Evolutionary conservation across 2,888 invertebrate species (phyloP), one percentile per base, ranked within the genome.

Genomic region (Synanthedon vespiformis): DNA sequence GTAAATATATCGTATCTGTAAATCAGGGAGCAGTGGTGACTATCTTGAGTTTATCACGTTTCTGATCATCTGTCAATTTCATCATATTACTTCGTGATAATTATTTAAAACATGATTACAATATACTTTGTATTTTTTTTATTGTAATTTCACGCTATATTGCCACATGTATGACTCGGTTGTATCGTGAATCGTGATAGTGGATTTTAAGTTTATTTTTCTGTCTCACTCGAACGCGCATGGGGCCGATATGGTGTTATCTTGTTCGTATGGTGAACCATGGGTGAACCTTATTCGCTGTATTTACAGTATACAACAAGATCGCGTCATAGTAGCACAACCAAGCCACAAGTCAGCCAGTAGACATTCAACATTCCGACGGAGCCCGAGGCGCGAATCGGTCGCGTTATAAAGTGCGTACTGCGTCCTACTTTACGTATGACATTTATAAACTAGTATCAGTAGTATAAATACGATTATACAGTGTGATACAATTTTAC

Each of bases 331-430:
- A 10, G 44, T n/a, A 44, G 44, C 44, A 22, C 22, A 34, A 2
- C 8, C 34, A 34, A 34, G 34, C 34, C 6, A 10, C 34, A 6
- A 34, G 34, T 10, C 34, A 34, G 34, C 8, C 2, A 3, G 44
- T 40, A 40, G 41, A 40, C 52, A 51, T 56, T 60, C 63, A 62
- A 71, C 80, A 80, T 77, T 80, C 75, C 74, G 72, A 57, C 66
- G 62, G 59, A 70, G 74, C 70, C 57, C 62, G 69, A 64, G 67
- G 63, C 65, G 70, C 70, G 70, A 64, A 65, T 58, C 70, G 72
- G 75, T 64, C 77, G 82, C 68, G 75, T 74, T 66, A 62, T 59
- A 10, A 34, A 8, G 34, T 34, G 10, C 34, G 10, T 34, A 34
- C 18, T 4, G 18, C 18, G 18, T 59, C 57, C 50, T 54, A 59